These are phyloP conservation scores for Zygogramma bicolorata DNA, from an alignment of 2,888 invertebrate species.

Conservation along the genomic window DNA sequence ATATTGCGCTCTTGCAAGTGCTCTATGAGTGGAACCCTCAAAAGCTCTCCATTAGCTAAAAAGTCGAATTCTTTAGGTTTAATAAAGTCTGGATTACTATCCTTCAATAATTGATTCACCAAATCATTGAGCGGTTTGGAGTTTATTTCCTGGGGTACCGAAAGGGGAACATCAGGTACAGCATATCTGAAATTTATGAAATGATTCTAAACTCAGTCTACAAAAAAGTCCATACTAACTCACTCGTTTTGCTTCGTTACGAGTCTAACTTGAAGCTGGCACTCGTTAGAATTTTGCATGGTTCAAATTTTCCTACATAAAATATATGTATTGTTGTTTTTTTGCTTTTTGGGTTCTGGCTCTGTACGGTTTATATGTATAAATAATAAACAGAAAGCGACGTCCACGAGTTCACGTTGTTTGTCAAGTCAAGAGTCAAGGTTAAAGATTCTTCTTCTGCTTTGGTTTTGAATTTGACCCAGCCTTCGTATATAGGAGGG, in stretches of 20 bases:
- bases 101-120: conserved; percentile 82
- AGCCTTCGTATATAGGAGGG: no score
- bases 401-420: no score
- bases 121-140: conserved; percentile 80
- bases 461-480: no score
- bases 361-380: no score
- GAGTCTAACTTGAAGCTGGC: conserved; percentile 82
- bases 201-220: background rate
- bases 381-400: no score
- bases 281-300: conserved; percentile 62
- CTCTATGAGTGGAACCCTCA: conserved; percentile 78
- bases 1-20: conserved; percentile 82
- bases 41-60: conserved; percentile 84
- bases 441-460: no score
- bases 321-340: no score
- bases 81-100: conserved; percentile 65
- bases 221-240: conserved; percentile 61
- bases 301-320: no score
- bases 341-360: no score
- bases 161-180: conserved; percentile 86
- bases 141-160: conserved; percentile 81
- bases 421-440: no score
- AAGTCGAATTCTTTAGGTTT: conserved; percentile 85
- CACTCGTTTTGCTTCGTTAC: conserved; percentile 86
- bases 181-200: conserved; percentile 78